These are phyloP conservation scores for Cephalopachus bancanus DNA, from an alignment of 2,797 vertebrate genomes.

Conservation along the genomic window DNA sequence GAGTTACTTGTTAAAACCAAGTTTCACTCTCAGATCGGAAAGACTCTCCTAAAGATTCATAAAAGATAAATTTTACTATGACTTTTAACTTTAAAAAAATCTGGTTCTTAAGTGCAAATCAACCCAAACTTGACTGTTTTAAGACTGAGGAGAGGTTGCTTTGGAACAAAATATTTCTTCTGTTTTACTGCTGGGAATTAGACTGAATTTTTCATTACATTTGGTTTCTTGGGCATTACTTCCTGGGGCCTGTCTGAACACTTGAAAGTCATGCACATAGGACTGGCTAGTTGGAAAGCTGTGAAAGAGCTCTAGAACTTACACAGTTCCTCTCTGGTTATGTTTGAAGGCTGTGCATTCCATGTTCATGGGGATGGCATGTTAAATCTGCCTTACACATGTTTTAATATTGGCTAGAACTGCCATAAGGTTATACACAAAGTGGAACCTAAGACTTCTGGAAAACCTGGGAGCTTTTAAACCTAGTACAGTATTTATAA, in stretches of 20 bases:
- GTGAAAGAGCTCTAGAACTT: constrained; percentile 15
- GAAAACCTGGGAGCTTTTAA: constrained; percentile 74
- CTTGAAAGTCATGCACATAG: constrained; percentile 64
- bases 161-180: constrained; percentile 59
- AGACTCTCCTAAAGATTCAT: constrained; percentile 57
- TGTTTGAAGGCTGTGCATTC: constrained; percentile 12
- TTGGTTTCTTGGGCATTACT: constrained; percentile 34
- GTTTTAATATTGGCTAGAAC: background rate
- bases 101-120: constrained; percentile 54
- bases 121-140: constrained; percentile 45
- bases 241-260: background rate
- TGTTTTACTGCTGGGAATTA: constrained; percentile 52
- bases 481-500: constrained; percentile 67
- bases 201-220: constrained; percentile 48
- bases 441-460: constrained; percentile 57
- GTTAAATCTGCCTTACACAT: background rate
- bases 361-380: background rate
- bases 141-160: background rate
- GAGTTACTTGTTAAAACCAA: constrained; percentile 73
- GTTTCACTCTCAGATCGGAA: constrained; percentile 58
- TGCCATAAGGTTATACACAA: background rate
- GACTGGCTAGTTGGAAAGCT: constrained; percentile 52
- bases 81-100: constrained; percentile 56
- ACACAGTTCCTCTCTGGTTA: background rate
- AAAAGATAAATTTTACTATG: constrained; percentile 70